Evolutionary conservation across 2,797 vertebrate species (phyloP), one percentile per base, ranked within the genome.

Genomic region (Spinibarbus caldwelli): DNA sequence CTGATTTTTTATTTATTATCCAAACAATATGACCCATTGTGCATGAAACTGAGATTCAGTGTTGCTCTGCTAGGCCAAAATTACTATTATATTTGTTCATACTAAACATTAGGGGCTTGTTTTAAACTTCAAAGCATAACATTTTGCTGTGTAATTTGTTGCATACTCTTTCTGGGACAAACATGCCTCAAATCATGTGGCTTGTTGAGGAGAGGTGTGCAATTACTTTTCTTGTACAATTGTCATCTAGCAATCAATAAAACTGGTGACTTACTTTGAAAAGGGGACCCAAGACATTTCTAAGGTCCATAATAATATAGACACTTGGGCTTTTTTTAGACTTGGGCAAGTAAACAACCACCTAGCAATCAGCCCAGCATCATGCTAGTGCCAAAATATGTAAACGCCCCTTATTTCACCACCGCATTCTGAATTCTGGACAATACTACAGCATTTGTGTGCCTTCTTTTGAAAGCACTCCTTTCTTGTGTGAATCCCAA

Each of bases 111-210:
- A 89, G 29, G 49, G 38, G 29, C 47, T 78, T 86, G 80, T 80
- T 86, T 23, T 66, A 70, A 64, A 77, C 81, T 78, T 80, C 67
- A 67, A 86, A 78, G 52, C 45, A 59, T 14, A 15, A 59, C 70
- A 83, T 88, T 67, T 93, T 90, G 90, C 89, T 92, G 92, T 87
- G 88, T 83, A 88, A 73, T 76, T 21, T 62, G 59, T 83, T 88
- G 89, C 87, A 89, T 88, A 90, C n/a, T 8, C 10, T 54, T 79
- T 79, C 12, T n/a, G 26, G 14, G 2, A 21, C 36, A 34, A 49
- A 78, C 83, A 64, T 31, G 29, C 31, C 21, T 76, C 29, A 52
- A 34, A 34, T n/a, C 29, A 36, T 76, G 31, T 36, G 21, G 47
- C 6, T 76, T 57, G 14, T 57, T 38, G 73, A 76, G 6, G 73